Percentiles rank a stretch among this genome's conserved stretches.
Evolutionary conservation across 2,888 invertebrate genomes (phyloP).

Genomic region (Silvanus unidentatus): DNA sequence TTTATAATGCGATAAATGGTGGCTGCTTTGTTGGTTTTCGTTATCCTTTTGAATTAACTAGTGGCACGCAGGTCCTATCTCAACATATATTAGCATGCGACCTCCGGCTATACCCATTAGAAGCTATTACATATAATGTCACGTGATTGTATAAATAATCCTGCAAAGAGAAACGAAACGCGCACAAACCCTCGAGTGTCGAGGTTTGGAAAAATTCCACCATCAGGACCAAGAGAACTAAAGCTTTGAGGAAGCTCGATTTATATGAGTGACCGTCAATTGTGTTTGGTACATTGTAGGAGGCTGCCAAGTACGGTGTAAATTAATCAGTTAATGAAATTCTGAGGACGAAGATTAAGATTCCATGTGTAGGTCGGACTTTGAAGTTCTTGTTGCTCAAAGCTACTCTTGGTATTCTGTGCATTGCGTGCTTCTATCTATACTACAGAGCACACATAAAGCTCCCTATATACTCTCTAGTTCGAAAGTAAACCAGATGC

Average conservation of each 20-base stretch:
- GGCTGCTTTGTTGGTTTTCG: neutral
- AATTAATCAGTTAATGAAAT: constrained; percentile 36
- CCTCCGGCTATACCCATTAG: constrained; percentile 31
- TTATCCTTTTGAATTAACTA: constrained; percentile 2
- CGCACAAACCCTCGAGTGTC: no score
- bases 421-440: constrained; percentile 19
- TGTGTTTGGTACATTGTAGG: no score
- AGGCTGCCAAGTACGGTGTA: constrained; percentile 21
- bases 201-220: no score
- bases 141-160: constrained; percentile 24
- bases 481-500: constrained; percentile 17
- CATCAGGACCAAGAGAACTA: no score
- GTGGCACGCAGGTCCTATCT: constrained; percentile 1
- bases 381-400: constrained; percentile 33
- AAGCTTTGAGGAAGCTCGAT: no score
- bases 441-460: constrained; percentile 5
- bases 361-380: constrained; percentile 31
- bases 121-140: constrained; percentile 33
- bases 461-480: no score
- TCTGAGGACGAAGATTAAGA: constrained; percentile 34
- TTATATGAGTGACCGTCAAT: no score
- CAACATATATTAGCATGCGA: constrained; percentile 32
- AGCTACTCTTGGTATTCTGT: constrained; percentile 26
- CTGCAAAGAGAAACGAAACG: no score
- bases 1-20: no score